A percentile compares a stretch with the other conserved stretches of the same genome.
These are phyloP conservation scores for Cacoxenus indagator DNA, from an alignment of 2,888 invertebrate genomes.

Conservation along the genomic window DNA sequence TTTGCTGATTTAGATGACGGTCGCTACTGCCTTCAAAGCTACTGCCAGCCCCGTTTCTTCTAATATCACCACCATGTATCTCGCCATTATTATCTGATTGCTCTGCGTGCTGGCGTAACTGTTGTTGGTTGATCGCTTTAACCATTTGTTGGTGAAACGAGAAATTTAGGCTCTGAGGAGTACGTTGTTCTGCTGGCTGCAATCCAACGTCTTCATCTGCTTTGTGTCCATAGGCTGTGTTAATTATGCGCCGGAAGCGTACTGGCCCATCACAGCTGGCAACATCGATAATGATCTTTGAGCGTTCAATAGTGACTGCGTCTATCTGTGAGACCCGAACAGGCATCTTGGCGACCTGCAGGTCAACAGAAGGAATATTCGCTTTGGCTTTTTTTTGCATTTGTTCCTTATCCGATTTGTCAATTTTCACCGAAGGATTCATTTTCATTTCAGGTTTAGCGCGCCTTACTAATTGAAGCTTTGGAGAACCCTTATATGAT, in stretches of 20 bases:
- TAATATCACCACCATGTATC: constrained; percentile 29
- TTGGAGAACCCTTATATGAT: too few relatives aligned
- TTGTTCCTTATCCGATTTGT: too few relatives aligned
- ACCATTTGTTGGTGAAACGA: constrained; percentile 72
- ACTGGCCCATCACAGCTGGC: constrained; percentile 94
- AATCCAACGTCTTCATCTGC: constrained; percentile 59
- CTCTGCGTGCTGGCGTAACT: constrained; percentile 54
- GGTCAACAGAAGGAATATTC: too few relatives aligned
- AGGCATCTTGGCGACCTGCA: constrained; percentile 50
- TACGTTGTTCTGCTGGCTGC: constrained; percentile 49
- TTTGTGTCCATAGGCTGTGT: constrained; percentile 80
- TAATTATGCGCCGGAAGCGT: constrained; percentile 86
- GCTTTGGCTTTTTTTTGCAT: too few relatives aligned
- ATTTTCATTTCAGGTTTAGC: too few relatives aligned
- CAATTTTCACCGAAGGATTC: too few relatives aligned
- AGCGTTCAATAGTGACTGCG: constrained; percentile 35
- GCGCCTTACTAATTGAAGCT: too few relatives aligned
- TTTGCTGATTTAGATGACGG: constrained; percentile 25
- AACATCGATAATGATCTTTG: constrained; percentile 83
- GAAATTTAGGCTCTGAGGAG: constrained; percentile 67
- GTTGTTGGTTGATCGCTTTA: constrained; percentile 67
- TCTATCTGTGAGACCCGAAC: constrained; percentile 39
- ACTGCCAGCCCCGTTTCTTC: not conserved
- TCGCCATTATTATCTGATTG: constrained; percentile 54
- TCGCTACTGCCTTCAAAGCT: too few relatives aligned